A percentile compares a stretch with the other conserved stretches of the same genome.
Evolutionary conservation across 2,797 vertebrate genomes (phyloP).

Genomic region (Hephaestus fuliginosus): DNA sequence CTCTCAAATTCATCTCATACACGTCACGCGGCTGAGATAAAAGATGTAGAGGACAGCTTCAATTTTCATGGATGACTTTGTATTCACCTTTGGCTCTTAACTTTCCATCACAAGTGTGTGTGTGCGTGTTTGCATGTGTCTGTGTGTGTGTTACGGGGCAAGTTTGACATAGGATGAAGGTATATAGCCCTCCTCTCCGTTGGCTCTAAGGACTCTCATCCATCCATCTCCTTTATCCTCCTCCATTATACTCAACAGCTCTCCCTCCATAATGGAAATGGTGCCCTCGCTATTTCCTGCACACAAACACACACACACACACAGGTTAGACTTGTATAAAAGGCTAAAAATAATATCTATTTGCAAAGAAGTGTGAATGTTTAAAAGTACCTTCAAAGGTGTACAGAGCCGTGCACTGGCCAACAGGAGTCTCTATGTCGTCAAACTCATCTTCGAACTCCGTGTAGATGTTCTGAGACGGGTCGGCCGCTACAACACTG

Average conservation of each 20-base stretch:
- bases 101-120: conserved; percentile 30
- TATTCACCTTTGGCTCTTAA: conserved; percentile 61
- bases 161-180: conserved; percentile 89
- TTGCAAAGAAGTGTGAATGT: background rate
- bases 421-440: conserved; percentile 82
- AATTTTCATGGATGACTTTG: conserved; percentile 58
- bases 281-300: conserved; percentile 89
- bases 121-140: conserved; percentile 33
- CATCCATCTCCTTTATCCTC: conserved; percentile 92
- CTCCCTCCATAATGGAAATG: conserved; percentile 87
- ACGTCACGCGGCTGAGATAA: conserved; percentile 55
- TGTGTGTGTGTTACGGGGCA: conserved; percentile 52
- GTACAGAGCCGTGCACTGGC: conserved; percentile 89
- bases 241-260: conserved; percentile 88
- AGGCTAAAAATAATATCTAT: background rate
- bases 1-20: conserved; percentile 54
- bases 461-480: conserved; percentile 78
- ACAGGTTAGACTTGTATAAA: background rate
- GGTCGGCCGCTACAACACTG: conserved; percentile 74
- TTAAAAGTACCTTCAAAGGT: conserved; percentile 86
- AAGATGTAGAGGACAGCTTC: conserved; percentile 50
- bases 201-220: conserved; percentile 87
- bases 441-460: conserved; percentile 91
- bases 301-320: conserved; percentile 45
- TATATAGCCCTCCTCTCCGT: conserved; percentile 89